A percentile compares a stretch with the other conserved stretches of the same genome.
phyloP scores from a whole-genome alignment of 2,113 vertebrate species.

The Eclectus roratus region DNA sequence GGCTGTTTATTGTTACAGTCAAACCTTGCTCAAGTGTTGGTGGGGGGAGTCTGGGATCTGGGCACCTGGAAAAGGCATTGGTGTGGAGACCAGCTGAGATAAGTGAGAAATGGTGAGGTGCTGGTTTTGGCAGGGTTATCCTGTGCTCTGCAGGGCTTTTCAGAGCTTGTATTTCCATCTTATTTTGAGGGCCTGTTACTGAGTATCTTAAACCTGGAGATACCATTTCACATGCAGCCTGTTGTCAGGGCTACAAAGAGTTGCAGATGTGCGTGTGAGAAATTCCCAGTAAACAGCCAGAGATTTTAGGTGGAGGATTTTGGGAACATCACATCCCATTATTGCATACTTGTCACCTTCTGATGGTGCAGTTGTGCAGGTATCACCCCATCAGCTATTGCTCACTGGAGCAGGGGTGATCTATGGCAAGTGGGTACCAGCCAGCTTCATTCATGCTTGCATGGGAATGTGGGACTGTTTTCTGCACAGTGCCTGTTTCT shows the following conservation, averaged over 20 bases:
- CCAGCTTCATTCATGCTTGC: not conserved
- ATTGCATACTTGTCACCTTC: not conserved
- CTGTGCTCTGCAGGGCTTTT: not conserved
- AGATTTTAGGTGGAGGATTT: not conserved
- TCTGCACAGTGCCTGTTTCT: not conserved
- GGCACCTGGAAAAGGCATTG: constrained; percentile 48
- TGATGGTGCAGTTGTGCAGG: not conserved
- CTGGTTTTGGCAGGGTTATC: constrained; percentile 16
- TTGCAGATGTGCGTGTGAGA: not conserved
- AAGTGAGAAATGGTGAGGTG: constrained; percentile 31
- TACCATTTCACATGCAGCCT: not conserved
- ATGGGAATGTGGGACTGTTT: not conserved
- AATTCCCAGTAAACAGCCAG: not conserved
- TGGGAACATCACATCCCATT: not conserved
- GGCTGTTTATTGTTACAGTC: not conserved
- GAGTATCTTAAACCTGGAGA: not conserved
- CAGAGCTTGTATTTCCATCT: not conserved
- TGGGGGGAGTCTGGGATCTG: not conserved
- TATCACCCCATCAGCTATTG: not conserved
- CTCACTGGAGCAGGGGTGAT: not conserved
- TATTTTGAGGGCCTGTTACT: not conserved
- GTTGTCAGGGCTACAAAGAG: constrained; percentile 43
- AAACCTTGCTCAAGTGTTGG: not conserved
- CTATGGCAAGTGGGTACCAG: not conserved
- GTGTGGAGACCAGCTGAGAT: not conserved